These are phyloP conservation scores for Timandra comae DNA, from an alignment of 2,888 invertebrate species.

Conservation along the genomic window DNA sequence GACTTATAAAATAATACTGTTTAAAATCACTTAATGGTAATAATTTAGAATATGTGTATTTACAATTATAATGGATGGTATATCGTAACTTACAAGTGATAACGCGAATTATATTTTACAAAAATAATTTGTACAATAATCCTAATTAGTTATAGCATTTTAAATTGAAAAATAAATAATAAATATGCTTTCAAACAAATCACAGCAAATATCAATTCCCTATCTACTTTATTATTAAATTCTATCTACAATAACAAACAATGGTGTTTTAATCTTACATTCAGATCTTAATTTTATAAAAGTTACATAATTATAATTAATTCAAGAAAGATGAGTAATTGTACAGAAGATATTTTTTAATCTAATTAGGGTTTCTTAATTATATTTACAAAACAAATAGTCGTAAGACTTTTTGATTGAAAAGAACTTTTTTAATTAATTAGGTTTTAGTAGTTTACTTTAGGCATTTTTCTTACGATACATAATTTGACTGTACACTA, in stretches of 20 bases:
- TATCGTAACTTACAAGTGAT: background rate
- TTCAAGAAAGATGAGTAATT: background rate
- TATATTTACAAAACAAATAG: too few relatives aligned
- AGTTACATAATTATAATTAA: background rate
- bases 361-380: too few relatives aligned
- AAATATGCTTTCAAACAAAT: conserved; percentile 41
- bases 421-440: too few relatives aligned
- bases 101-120: background rate
- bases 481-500: too few relatives aligned
- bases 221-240: conserved; percentile 39
- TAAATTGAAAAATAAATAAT: conserved; percentile 23
- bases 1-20: too few relatives aligned
- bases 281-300: conserved; percentile 15
- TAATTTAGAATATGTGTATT: background rate
- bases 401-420: too few relatives aligned
- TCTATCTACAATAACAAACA: conserved; percentile 39
- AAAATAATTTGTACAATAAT: background rate
- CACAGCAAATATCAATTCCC: conserved; percentile 56
- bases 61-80: background rate
- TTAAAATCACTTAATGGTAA: background rate
- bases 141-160: background rate
- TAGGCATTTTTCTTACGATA: too few relatives aligned
- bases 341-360: background rate
- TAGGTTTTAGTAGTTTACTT: too few relatives aligned
- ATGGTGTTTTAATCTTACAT: conserved; percentile 47